Base-by-base conservation (phyloP, 2,888 invertebrate genomes). In the Cheilosia impressa region DNA sequence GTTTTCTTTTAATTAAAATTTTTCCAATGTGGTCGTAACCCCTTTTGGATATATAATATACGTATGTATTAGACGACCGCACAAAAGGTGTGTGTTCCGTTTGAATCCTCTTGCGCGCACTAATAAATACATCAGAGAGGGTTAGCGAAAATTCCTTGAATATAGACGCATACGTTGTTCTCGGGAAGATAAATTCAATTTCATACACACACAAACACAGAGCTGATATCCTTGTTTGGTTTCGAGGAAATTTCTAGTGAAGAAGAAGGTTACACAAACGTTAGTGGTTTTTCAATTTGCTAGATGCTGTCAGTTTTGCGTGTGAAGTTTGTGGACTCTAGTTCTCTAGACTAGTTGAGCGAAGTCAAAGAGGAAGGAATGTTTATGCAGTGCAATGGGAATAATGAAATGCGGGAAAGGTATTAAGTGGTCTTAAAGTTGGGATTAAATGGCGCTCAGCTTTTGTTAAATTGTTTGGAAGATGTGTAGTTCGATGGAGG, bases 1-100 rank as follows among this genome's bases (percentile, higher is more conserved):
- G 47, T 58, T 60, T 60, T 47, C 27, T 34, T 71, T 71, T 58
- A 71, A 71, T 71, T 71, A 71, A 71, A 58, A 41, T 50, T 41
- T 34, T 38, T 71, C 4, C 50, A 34, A 22, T 17, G 34, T 34
- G 34, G 34, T 34, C 34, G 34, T 34, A 19, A 19, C 17, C 27
- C 27, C 45, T 43, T 43, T 1, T 6, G 5, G 5, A 45, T n/a
- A n/a, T 15, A 17, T 4, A 6, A 6, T 7, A 9, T 19, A 2
- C 3, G 15, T 15, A 15, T 13, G 52, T 52, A 52, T 4, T 19
- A 31, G 47, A n/a, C 27, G 62, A 47, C 62, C 45, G 19, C 47
- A 27, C 47, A 34, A 65, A 22, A 4, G 19, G 24, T 15, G 9
- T 34, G 27, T 57, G 6, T 22, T 34, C 15, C 47, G 38, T 22